These are phyloP conservation scores for Papilio glaucus DNA, from an alignment of 1,140 invertebrate species.

Conservation along the genomic window DNA sequence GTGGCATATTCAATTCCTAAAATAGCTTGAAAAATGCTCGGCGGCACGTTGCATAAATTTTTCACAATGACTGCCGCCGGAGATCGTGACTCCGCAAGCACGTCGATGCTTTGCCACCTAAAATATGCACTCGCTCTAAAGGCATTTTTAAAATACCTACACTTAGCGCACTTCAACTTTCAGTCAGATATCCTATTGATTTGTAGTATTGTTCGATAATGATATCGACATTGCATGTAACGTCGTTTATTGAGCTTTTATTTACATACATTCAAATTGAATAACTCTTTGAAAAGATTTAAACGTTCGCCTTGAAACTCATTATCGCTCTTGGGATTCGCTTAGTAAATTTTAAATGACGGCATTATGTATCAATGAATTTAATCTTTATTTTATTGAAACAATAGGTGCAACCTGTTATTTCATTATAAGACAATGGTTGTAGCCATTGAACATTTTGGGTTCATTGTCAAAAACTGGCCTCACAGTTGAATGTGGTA, in stretches of 20 bases:
- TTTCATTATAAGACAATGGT: slow-evolving; percentile 53
- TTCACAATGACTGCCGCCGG: slow-evolving; percentile 46
- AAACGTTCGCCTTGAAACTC: slow-evolving; percentile 56
- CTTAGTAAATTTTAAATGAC: slow-evolving; percentile 40
- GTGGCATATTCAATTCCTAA: slow-evolving; percentile 52
- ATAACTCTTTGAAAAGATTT: slow-evolving; percentile 51
- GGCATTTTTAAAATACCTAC: slow-evolving; percentile 33
- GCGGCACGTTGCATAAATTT: slow-evolving; percentile 52
- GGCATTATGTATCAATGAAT: slow-evolving; percentile 34
- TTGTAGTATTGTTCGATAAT: slow-evolving; percentile 64
- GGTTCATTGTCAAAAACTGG: slow-evolving; percentile 76
- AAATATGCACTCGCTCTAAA: slow-evolving; percentile 31
- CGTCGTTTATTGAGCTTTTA: slow-evolving; percentile 31
- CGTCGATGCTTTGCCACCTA: slow-evolving; percentile 31
- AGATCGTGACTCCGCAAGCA: slow-evolving; percentile 47
- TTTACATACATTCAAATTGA: slow-evolving; percentile 20
- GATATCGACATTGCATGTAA: slow-evolving; percentile 53
- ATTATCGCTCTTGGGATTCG: slow-evolving; percentile 48
- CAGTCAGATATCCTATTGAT: slow-evolving; percentile 53
- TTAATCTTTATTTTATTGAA: slow-evolving; percentile 28
- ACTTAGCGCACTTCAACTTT: slow-evolving; percentile 31
- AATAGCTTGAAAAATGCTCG: slow-evolving; percentile 58
- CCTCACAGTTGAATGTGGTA: slow-evolving; percentile 57
- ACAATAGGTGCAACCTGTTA: slow-evolving; percentile 45
- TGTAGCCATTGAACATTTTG: slow-evolving; percentile 62